phyloP scores from a whole-genome alignment of 2,888 invertebrate species.

The Nomada ruficornis region DNA sequence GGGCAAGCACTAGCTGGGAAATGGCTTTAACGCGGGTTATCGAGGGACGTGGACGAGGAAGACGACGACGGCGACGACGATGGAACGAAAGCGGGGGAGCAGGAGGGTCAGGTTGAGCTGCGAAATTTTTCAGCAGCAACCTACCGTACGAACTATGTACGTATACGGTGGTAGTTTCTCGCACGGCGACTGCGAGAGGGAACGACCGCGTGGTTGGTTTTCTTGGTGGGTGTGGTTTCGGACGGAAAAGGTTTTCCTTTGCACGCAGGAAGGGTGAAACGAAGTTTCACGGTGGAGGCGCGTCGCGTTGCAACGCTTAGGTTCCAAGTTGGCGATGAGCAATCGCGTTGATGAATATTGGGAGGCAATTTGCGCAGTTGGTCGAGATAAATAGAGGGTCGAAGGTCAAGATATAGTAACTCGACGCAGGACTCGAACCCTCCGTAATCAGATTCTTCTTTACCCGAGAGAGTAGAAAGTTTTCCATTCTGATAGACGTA shows the following conservation, averaged over 20 bases:
- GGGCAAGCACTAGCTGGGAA: conserved; percentile 73
- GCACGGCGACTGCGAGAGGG: conserved; percentile 32
- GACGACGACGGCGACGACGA: conserved; percentile 11
- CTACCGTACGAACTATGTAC: background rate
- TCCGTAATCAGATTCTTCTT: no score
- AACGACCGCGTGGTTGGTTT: conserved; percentile 35
- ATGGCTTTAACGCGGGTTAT: conserved; percentile 74
- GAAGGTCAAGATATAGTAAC: no score
- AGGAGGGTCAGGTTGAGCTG: conserved; percentile 16
- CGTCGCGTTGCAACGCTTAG: background rate
- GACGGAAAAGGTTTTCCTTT: conserved; percentile 56
- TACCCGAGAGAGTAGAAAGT: no score
- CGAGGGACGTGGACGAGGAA: conserved; percentile 53
- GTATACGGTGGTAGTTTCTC: background rate
- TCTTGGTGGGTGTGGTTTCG: conserved; percentile 66
- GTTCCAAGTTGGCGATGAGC: no score
- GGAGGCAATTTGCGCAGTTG: no score
- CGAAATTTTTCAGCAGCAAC: conserved; percentile 72
- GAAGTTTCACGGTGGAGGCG: conserved; percentile 15
- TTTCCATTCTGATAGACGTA: no score
- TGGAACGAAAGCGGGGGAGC: conserved; percentile 19
- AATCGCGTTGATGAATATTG: no score
- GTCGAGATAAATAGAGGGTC: no score
- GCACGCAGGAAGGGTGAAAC: conserved; percentile 3
- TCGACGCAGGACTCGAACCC: no score